Evolutionary conservation across 2,797 vertebrate species (phyloP), one percentile per base, ranked within the genome.

Genomic region (Chelonia mydas): DNA sequence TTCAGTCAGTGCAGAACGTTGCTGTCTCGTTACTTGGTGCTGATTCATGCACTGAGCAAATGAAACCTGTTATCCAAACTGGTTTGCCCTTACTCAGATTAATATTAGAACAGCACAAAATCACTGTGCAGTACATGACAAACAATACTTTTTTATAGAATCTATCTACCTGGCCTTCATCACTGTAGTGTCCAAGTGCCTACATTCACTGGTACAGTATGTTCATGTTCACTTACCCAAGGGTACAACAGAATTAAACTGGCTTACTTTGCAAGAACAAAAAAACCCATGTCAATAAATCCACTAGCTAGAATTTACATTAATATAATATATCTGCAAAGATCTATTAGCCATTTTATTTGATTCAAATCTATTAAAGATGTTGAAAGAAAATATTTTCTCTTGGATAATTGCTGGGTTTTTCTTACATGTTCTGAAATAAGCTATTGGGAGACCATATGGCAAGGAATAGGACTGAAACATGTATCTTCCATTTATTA

Each of bases 161-260:
- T 87, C 49, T 94, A 53, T 19, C 5, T 83, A 17, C 83, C 89
- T n/a, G 21, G 3, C 17, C 84, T 28, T 81, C 45, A 53, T 82
- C 33, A 4, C 23, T 8, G 72, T 84, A 81, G 28, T 49, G 78
- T 86, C 10, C 89, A 23, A 21, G 5, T 41, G 19, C 5, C n/a
- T 41, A 72, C 21, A 6, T 19, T 41, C 37, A 53, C 49, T 0
- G 1, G 11, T 47, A 84, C 41, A 85, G 5, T n/a, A 78, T 59
- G 9, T 6, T 81, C 12, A 59, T 68, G 80, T 11, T 95, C 89
- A 84, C 94, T 97, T 96, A 97, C 83, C 51, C 90, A 90, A 91
- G 88, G 87, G 94, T 96, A 96, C 97, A 96, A 1, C 54, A 96
- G 89, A 87, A 86, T 90, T 97, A 94, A 96, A 97, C 94, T 95